Conservation (phyloP, 2,113 vertebrate genomes). For the Takifugu flavidus region DNA sequence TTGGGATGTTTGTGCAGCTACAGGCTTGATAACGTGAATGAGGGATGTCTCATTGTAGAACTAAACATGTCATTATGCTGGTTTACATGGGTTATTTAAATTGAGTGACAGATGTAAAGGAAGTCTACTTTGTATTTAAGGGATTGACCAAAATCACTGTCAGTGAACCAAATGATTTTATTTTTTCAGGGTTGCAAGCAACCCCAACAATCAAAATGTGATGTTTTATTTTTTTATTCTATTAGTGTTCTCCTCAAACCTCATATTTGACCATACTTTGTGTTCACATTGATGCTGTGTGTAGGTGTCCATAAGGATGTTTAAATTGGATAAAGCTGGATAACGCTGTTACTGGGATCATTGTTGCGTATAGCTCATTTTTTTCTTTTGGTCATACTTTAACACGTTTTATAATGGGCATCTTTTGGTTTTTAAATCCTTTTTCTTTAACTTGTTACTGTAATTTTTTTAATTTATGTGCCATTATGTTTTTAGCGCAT, state of each 20-base stretch:
- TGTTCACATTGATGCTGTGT: too few relatives aligned
- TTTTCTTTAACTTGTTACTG: conserved; percentile 56
- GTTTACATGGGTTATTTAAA: not conserved
- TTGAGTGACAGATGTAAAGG: not conserved
- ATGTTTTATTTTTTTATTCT: too few relatives aligned
- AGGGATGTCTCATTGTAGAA: too few relatives aligned
- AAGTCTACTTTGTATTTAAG: not conserved
- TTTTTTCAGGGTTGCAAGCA: not conserved
- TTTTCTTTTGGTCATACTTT: conserved; percentile 4
- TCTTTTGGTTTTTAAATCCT: conserved; percentile 17
- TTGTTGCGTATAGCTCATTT: not conserved
- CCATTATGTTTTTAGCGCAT: conserved; percentile 74
- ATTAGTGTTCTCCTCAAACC: too few relatives aligned
- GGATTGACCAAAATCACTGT: conserved; percentile 34
- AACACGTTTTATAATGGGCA: conserved; percentile 3
- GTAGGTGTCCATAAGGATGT: not conserved
- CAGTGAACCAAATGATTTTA: conserved; percentile 25
- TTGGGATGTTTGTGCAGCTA: not conserved
- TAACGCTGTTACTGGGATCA: not conserved
- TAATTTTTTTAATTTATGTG: conserved; percentile 58
- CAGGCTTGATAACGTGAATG: not conserved
- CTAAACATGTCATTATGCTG: too few relatives aligned
- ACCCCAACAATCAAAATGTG: not conserved
- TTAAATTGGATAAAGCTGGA: not conserved
- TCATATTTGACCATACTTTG: too few relatives aligned